phyloP scores from a whole-genome alignment of 2,797 vertebrate species.

The Capromys pilorides region DNA sequence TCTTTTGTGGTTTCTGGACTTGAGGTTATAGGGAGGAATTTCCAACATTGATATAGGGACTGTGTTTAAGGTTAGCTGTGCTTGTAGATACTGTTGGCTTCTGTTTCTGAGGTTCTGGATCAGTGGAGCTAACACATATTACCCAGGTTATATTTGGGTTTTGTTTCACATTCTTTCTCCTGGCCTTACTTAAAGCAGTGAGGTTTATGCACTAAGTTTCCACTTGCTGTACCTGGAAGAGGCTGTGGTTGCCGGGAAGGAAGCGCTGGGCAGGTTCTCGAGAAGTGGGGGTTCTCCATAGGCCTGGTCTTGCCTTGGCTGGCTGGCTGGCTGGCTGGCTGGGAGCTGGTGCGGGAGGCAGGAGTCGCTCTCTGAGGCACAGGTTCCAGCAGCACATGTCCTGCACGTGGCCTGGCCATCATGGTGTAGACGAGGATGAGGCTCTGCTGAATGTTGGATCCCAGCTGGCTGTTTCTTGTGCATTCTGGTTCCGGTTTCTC shows the following conservation, averaged over 20 bases:
- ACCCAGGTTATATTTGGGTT: background rate
- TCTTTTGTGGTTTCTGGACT: conserved; percentile 39
- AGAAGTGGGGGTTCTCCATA: background rate
- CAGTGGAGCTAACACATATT: background rate
- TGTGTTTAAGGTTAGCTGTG: background rate
- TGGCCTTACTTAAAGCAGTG: conserved; percentile 22
- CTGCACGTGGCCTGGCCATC: background rate
- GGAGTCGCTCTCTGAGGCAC: background rate
- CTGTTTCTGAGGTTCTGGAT: background rate
- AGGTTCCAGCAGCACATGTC: background rate
- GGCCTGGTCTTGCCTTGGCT: background rate
- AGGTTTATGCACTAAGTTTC: background rate
- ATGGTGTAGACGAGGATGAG: background rate
- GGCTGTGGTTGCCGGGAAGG: background rate
- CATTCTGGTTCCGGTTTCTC: background rate
- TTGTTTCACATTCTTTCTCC: background rate
- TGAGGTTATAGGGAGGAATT: conserved; percentile 19
- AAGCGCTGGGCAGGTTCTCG: background rate
- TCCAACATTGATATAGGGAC: background rate
- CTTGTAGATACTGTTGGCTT: background rate
- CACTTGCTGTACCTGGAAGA: background rate
- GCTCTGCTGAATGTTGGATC: background rate
- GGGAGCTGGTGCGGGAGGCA: background rate
- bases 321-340: too few relatives aligned
- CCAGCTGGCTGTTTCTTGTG: background rate